Conservation (phyloP, 2,797 vertebrate species). For the Sebastiscus albofasciatus region DNA sequence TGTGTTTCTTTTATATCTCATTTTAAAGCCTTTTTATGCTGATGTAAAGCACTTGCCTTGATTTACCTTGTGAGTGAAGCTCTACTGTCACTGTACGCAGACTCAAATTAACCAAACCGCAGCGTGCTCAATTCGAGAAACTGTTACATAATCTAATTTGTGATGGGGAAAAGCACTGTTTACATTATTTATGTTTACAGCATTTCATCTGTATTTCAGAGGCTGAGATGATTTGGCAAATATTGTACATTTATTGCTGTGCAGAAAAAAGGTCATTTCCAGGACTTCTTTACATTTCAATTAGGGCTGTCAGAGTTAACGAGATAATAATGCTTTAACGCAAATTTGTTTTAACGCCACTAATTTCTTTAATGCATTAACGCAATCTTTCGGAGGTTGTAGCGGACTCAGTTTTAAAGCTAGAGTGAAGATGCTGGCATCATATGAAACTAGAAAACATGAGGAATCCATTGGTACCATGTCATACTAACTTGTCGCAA, state of each 20-base stretch:
- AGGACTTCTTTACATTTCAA: not conserved
- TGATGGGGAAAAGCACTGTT: not conserved
- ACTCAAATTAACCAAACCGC: not conserved
- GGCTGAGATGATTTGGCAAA: not conserved
- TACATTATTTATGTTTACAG: slow-evolving; percentile 7
- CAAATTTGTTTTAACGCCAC: no score
- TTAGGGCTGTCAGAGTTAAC: no score
- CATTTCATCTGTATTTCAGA: not conserved
- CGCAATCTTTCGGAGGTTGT: no score
- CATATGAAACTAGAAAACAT: no score
- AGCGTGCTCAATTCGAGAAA: not conserved
- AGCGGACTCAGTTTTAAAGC: no score
- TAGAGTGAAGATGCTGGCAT: no score
- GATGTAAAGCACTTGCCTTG: not conserved
- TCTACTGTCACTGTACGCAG: not conserved
- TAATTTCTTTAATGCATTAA: no score
- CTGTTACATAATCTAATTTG: not conserved
- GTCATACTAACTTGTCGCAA: no score
- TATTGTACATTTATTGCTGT: not conserved
- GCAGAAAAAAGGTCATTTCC: not conserved
- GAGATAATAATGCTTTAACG: no score
- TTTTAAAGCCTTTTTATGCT: not conserved
- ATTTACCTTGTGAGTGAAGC: not conserved
- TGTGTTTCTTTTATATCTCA: not conserved
- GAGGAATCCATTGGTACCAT: no score